Evolutionary conservation across 1,140 invertebrate species (phyloP).

Genomic region (Venustaconcha ellipsiformis): DNA sequence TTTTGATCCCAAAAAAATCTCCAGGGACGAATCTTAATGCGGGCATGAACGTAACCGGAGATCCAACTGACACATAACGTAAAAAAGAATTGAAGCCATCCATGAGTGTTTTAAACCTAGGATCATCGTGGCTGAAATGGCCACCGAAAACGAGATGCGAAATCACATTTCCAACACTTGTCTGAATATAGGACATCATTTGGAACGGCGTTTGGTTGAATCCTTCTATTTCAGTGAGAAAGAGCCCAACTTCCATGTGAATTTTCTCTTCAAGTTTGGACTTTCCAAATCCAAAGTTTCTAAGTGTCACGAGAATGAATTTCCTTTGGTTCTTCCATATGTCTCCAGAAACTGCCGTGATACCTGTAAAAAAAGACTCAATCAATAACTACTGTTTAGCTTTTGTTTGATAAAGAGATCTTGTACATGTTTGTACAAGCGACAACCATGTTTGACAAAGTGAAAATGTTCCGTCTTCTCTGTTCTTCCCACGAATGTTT

Average conservation of each 20-base stretch:
- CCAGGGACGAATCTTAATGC: too few species aligned
- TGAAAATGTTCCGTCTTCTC: too few species aligned
- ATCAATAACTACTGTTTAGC: too few species aligned
- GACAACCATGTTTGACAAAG: too few species aligned
- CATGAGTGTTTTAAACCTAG: constrained; percentile 5
- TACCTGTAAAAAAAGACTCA: constrained; percentile 1
- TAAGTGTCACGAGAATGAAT: constrained; percentile 17
- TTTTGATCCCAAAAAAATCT: too few species aligned
- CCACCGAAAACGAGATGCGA: too few species aligned
- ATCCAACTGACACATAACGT: too few species aligned
- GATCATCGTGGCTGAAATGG: too few species aligned
- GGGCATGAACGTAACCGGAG: too few species aligned
- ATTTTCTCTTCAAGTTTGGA: constrained; percentile 17
- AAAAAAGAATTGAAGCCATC: background rate
- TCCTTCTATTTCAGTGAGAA: constrained; percentile 8
- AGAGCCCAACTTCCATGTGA: constrained; percentile 6
- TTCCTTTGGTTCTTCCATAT: constrained; percentile 17
- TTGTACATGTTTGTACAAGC: too few species aligned
- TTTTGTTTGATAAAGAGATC: too few species aligned
- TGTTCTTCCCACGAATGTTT: too few species aligned
- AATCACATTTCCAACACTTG: constrained; percentile 15
- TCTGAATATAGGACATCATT: constrained; percentile 3
- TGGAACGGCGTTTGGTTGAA: constrained; percentile 15
- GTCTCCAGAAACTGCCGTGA: constrained; percentile 8
- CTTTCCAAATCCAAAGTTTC: constrained; percentile 29